Base-by-base conservation (phyloP, 2,888 invertebrate species). In the Diplazon laetatorius region DNA sequence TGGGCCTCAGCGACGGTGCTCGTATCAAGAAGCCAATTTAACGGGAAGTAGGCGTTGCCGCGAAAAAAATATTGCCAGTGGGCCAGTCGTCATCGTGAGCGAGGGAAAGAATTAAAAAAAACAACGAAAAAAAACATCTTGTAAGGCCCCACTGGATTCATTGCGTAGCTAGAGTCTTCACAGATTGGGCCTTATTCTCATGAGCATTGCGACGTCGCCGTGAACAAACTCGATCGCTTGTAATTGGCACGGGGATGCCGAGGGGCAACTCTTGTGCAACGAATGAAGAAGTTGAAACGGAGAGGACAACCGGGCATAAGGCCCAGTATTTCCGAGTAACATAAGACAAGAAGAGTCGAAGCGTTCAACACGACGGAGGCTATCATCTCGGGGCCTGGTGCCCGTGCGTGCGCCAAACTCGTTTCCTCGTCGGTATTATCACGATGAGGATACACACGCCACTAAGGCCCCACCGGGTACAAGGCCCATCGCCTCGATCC, bases 21-120 rank as follows among this genome's bases (percentile, higher is more conserved):
- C 55, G 52, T 75, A 69, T 75, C 60, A 60, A 75, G 69, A 55
- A 62, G 69, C 60, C 75, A 75, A 75, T 62, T 75, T 75, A 55
- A 62, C 62, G 62, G 62, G 52, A 75, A 62, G 62, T 14, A 55
- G 55, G 39, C 55, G 68, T 44, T 42, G 55, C 25, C 39, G 39
- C n/a, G 25, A 52, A 71, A 71, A 62, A 48, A 60, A n/a, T n/a
- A n/a, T 25, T 60, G 70, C 20, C 42, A 50, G 60, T 60, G 50
- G 39, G 25, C 70, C 60, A 60, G 70, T 20, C 50, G 37, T 20
- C n/a, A 16, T 42, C 18, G 66, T 9, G 20, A 52, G 30, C 14
- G 18, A 16, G 1, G 57, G n/a, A n/a, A n/a, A n/a, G n/a, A n/a
- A n/a, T n/a, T n/a, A n/a, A n/a, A n/a, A n/a, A n/a, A n/a, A n/a